Base-by-base conservation (phyloP, 2,113 vertebrate species). In the Xenotilapia leptura region DNA sequence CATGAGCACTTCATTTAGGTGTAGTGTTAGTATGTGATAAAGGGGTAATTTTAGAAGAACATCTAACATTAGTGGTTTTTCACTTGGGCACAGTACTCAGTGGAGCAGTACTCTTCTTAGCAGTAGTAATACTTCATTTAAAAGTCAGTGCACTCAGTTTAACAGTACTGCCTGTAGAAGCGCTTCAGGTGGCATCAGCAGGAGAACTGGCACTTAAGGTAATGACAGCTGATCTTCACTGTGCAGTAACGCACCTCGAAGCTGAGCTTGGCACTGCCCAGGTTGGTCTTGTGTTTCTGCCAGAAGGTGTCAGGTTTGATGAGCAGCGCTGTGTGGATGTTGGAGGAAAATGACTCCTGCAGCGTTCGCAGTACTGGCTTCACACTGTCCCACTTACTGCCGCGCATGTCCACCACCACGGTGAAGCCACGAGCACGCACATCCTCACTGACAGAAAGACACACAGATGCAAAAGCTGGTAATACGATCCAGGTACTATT, bases 271-370 rank as follows among this genome's bases (percentile, higher is more conserved):
- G 98, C 99, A 91, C 98, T 99, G 95, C 99, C 99, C 9, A 99
- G 98, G 96, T 99, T 99, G 55, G 99, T 99, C 93, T 99, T 99
- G 96, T 99, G 99, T 87, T 99, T 99, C 96, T 99, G 99, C 99
- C 99, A 99, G 96, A 99, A 99, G 90, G 99, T 99, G 96, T 99
- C 99, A 0, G 99, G 99, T 93, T 99, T 99, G 95, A 99, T 99
- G 95, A 99, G 99, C 89, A 99, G 97, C 45, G 98, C 98, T 36
- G 97, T 97, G 80, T 98, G 98, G 95, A 99, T 99, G 96, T 97
- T 97, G 0, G 98, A 97, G 73, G 98, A 98, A 60, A 99, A 99
- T 2, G 98, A 97, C 95, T 99, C 99, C 94, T 99, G 98, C 70
- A 99, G 96, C 0, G 98, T 99, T 94, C 99, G 97, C 79, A 99